Evolutionary conservation across 2,888 invertebrate species (phyloP).

Genomic region (Thymelicus lineola): DNA sequence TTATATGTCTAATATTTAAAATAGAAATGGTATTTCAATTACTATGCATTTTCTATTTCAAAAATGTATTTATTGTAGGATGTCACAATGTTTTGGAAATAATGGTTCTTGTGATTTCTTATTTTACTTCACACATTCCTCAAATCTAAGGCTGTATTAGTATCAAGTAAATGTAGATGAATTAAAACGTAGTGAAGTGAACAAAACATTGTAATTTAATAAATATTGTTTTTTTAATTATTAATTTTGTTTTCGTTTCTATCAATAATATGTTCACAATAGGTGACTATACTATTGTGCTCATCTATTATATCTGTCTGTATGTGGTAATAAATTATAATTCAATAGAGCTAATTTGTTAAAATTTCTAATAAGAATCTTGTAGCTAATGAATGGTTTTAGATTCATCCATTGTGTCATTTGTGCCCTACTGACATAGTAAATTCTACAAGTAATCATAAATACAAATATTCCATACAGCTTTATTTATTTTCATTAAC

Average conservation of each 20-base stretch:
- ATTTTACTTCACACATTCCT: constrained; percentile 73
- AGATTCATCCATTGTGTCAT: neutral
- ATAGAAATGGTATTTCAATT: constrained; percentile 40
- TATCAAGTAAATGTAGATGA: constrained; percentile 57
- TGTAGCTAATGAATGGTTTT: neutral
- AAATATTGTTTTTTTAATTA: constrained; percentile 57
- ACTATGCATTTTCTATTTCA: constrained; percentile 46
- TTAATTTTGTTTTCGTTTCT: constrained; percentile 39
- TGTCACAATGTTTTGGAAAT: constrained; percentile 58
- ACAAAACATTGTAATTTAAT: constrained; percentile 77
- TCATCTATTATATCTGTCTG: neutral
- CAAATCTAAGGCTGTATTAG: constrained; percentile 74
- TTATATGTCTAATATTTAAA: constrained; percentile 6
- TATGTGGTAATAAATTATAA: constrained; percentile 5
- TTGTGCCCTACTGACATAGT: neutral
- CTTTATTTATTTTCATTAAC: too few species aligned
- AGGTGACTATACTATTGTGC: neutral
- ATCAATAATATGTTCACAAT: neutral
- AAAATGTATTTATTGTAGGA: constrained; percentile 52
- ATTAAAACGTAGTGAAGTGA: constrained; percentile 62
- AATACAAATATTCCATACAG: neutral
- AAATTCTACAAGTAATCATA: neutral
- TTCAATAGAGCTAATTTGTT: constrained; percentile 16
- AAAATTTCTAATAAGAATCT: neutral
- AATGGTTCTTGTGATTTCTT: constrained; percentile 60